phyloP scores from a whole-genome alignment of 2,888 invertebrate species.

The Dimorphilus gyrociliatus region DNA sequence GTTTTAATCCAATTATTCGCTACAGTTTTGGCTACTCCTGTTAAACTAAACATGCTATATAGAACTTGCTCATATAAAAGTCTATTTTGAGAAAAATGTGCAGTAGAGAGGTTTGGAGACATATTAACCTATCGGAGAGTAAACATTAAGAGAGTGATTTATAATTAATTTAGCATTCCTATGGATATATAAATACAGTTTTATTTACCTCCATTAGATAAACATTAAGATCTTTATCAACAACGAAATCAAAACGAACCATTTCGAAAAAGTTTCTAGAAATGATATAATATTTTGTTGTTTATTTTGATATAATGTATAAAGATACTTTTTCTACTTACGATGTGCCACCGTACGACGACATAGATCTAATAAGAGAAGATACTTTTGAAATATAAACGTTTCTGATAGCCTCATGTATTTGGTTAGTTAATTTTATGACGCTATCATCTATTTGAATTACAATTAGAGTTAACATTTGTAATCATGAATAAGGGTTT shows the following conservation, averaged over 20 bases:
- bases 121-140: slow-evolving; percentile 57
- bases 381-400: no score
- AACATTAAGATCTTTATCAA: slow-evolving; percentile 69
- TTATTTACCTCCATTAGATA: slow-evolving; percentile 58
- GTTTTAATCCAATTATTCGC: slow-evolving; percentile 11
- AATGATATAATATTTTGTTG: slow-evolving; percentile 11
- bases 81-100: slow-evolving; percentile 69
- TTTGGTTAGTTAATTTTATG: no score
- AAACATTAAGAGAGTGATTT: neutral
- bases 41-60: slow-evolving; percentile 60
- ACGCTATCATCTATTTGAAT: no score
- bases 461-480: no score
- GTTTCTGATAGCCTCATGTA: no score
- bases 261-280: slow-evolving; percentile 65
- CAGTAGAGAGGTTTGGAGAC: slow-evolving; percentile 89
- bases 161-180: neutral
- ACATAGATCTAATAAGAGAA: no score
- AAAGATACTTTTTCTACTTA: neutral
- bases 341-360: no score
- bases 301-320: neutral
- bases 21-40: slow-evolving; percentile 47
- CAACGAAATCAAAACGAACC: slow-evolving; percentile 78
- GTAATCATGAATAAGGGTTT: no score
- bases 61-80: slow-evolving; percentile 79
- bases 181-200: slow-evolving; percentile 1